phyloP scores from a whole-genome alignment of 1,140 invertebrate genomes.

The Dinothrombium tinctorium region DNA sequence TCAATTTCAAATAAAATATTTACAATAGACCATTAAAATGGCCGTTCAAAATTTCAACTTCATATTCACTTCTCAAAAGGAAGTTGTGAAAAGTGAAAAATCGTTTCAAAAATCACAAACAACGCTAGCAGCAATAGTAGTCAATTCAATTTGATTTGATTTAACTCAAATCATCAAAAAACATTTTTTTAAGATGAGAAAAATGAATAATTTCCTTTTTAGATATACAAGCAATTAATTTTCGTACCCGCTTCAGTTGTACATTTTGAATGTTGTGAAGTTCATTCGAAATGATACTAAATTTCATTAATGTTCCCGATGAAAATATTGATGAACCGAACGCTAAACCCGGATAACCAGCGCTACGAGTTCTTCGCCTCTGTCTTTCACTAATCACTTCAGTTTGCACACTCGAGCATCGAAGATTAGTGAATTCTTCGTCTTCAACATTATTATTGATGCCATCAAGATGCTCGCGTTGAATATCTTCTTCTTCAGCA shows the following conservation, averaged over 20 bases:
- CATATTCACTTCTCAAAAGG: conserved; percentile 26
- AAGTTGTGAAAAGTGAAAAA: too few relatives aligned
- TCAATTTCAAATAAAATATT: too few relatives aligned
- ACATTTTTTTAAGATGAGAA: too few relatives aligned
- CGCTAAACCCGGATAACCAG: conserved; percentile 71
- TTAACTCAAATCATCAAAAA: too few relatives aligned
- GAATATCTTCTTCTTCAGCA: too few relatives aligned
- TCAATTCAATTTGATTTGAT: too few relatives aligned
- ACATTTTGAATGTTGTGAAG: conserved; percentile 90
- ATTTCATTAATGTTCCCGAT: conserved; percentile 92
- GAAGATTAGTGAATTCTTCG: conserved; percentile 26
- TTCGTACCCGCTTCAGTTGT: conserved; percentile 77
- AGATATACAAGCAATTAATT: too few relatives aligned
- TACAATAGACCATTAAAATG: too few relatives aligned
- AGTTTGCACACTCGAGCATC: conserved; percentile 61
- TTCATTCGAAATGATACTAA: conserved; percentile 85
- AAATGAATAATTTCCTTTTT: too few relatives aligned
- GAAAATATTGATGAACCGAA: conserved; percentile 77
- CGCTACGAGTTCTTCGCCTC: conserved; percentile 35
- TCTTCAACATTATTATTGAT: not conserved
- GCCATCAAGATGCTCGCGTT: too few relatives aligned
- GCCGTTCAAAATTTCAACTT: not conserved
- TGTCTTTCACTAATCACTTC: conserved; percentile 56
- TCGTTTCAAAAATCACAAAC: too few relatives aligned
- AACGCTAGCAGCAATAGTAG: too few relatives aligned